Base-by-base conservation (phyloP, 2,113 vertebrate genomes). In the Phoenicopterus ruber region DNA sequence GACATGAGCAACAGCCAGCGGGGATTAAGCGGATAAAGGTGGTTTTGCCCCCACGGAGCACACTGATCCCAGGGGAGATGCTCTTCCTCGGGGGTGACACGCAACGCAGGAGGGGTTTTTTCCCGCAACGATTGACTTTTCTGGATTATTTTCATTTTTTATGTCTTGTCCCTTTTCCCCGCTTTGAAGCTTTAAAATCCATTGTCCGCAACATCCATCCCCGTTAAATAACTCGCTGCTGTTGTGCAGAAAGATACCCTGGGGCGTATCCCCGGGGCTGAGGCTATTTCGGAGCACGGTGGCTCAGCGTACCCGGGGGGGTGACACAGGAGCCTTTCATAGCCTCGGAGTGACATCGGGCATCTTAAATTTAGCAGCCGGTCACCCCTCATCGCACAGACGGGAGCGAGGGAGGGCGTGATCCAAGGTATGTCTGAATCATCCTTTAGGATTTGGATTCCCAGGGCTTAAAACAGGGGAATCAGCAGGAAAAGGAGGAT, bases 1-100 rank as follows among this genome's bases (percentile, higher is more conserved):
- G 36, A 8, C 1, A 7, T 20, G 5, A 94, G 8, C 4, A 7
- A 0, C 9, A 3, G 26, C 1, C 20, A 5, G 55, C 0, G 1
- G 52, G 44, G 47, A 38, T 88, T 5, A 6, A 58, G 32, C 0
- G 17, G 55, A 10, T 81, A 5, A 84, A 90, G 49, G 73, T 62
- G 55, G 0, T 11, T 91, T 63, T 74, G 40, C 11, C 36, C 11
- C 26, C 21, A 0, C 1, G 2, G 44, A 65, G 6, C 32, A 3
- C 21, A 0, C 6, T 4, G 62, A 49, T 31, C 6, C 50, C 4
- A 2, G 34, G 46, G 38, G 42, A 69, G 49, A 88, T 46, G 20
- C 7, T 55, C 5, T 77, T 77, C 72, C 20, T 55, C 10, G 21
- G 54, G 52, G 31, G 34, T 38, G 63, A 17, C 26, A 13, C 0